A percentile compares a stretch with the other conserved stretches of the same genome.
These are phyloP conservation scores for Cyaniris semiargus DNA, from an alignment of 2,888 invertebrate species.

Conservation along the genomic window DNA sequence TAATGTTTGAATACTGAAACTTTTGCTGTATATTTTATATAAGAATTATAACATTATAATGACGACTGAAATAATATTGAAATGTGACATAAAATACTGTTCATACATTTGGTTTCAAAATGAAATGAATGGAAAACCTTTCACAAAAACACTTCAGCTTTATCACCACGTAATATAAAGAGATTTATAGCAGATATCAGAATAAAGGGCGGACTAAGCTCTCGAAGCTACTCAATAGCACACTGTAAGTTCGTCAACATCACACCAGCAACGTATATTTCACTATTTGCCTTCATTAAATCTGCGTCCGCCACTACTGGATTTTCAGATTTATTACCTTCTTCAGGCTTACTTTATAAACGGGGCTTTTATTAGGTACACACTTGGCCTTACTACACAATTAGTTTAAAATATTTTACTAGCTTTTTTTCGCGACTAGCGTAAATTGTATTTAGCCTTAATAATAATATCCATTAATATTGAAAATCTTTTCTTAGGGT, in stretches of 20 bases:
- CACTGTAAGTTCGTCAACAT: background rate
- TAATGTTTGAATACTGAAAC: background rate
- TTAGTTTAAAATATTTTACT: no score
- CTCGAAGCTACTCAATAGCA: background rate
- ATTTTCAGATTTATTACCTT: constrained; percentile 32
- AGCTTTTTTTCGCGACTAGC: no score
- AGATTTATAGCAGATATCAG: background rate
- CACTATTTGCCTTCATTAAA: constrained; percentile 12
- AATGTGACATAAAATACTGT: background rate
- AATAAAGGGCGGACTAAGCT: constrained; percentile 2
- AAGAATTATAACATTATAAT: no score
- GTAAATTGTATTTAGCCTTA: no score
- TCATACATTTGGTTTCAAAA: background rate
- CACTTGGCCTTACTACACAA: background rate
- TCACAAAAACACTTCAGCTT: background rate
- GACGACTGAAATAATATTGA: background rate
- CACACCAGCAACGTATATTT: constrained; percentile 3
- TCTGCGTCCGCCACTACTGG: background rate
- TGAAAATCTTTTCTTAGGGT: no score
- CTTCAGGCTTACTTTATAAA: background rate
- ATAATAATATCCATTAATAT: no score
- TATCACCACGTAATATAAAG: background rate
- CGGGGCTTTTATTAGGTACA: background rate
- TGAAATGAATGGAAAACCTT: constrained; percentile 3
- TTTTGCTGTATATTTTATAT: no score